A percentile compares a stretch with the other conserved stretches of the same genome.
phyloP scores from a whole-genome alignment of 2,888 invertebrate genomes.

The Sphecodes monilicornis region DNA sequence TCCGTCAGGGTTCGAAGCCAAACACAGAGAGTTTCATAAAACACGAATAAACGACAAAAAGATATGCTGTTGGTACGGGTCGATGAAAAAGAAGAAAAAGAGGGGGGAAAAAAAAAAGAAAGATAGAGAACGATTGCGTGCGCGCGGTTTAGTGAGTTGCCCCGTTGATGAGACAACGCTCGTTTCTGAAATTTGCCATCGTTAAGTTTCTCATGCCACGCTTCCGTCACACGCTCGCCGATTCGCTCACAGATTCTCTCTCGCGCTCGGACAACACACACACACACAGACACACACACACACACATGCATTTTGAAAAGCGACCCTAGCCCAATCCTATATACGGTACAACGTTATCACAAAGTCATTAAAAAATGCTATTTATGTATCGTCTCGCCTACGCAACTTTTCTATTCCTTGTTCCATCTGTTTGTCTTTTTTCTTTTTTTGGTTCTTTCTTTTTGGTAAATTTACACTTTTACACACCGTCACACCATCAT shows the following conservation, averaged over 20 bases:
- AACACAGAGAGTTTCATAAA: conserved; percentile 45
- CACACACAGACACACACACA: background rate
- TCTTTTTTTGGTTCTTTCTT: conserved; percentile 52
- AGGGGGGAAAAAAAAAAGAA: conserved; percentile 10
- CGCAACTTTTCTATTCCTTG: conserved; percentile 58
- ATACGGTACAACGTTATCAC: conserved; percentile 79
- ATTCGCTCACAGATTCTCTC: conserved; percentile 19
- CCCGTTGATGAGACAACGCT: conserved; percentile 23
- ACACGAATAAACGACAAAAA: conserved; percentile 32
- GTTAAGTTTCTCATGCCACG: conserved; percentile 44
- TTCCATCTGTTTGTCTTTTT: conserved; percentile 55
- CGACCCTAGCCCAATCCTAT: conserved; percentile 62
- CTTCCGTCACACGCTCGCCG: conserved; percentile 47
- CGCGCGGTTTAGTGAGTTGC: conserved; percentile 29
- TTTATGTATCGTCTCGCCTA: conserved; percentile 67
- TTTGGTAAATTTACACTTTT: conserved; percentile 70
- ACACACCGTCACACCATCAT: conserved; percentile 12
- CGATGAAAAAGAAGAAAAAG: conserved; percentile 18
- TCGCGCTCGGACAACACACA: background rate
- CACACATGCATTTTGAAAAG: conserved; percentile 51
- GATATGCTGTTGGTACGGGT: conserved; percentile 26
- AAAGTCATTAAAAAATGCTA: conserved; percentile 80
- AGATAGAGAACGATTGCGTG: conserved; percentile 50
- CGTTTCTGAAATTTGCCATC: conserved; percentile 19
- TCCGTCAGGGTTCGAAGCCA: conserved; percentile 16